phyloP scores from a whole-genome alignment of 1,140 invertebrate genomes.

The Zaprionus gabonicus region DNA sequence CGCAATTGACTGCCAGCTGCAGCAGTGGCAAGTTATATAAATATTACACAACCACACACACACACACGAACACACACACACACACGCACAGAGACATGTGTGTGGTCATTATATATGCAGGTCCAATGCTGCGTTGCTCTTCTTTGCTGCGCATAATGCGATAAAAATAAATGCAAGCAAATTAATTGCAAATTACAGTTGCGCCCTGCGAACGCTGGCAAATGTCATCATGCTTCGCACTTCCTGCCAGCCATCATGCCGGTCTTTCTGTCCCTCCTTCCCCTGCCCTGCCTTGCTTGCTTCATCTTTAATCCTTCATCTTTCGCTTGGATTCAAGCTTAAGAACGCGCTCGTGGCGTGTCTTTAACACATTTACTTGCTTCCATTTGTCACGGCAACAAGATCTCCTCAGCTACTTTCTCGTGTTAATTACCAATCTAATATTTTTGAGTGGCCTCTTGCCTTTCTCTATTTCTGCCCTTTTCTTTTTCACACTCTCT shows the following conservation, averaged over 20 bases:
- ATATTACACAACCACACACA: neutral
- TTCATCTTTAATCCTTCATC: conserved; percentile 2
- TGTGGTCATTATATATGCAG: conserved; percentile 1
- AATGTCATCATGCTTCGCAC: neutral
- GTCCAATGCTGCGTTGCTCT: neutral
- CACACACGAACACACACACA: too few relatives aligned
- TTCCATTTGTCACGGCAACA: neutral
- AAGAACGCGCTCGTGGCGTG: neutral
- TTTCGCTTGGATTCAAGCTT: neutral
- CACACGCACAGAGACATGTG: neutral
- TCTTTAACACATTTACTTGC: neutral
- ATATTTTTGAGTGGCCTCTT: neutral
- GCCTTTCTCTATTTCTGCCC: too few relatives aligned
- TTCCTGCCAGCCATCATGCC: neutral
- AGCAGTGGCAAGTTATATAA: conserved; percentile 11
- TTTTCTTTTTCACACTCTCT: neutral
- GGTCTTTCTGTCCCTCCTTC: neutral
- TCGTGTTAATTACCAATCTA: neutral
- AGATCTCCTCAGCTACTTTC: neutral
- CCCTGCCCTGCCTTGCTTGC: neutral
- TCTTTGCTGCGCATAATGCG: neutral
- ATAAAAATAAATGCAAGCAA: conserved; percentile 4
- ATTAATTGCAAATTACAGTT: conserved; percentile 2
- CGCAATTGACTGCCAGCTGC: conserved; percentile 34
- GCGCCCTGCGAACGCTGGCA: neutral